Base-by-base conservation (phyloP, 1,140 invertebrate species). In the Thaumatotibia leucotreta region DNA sequence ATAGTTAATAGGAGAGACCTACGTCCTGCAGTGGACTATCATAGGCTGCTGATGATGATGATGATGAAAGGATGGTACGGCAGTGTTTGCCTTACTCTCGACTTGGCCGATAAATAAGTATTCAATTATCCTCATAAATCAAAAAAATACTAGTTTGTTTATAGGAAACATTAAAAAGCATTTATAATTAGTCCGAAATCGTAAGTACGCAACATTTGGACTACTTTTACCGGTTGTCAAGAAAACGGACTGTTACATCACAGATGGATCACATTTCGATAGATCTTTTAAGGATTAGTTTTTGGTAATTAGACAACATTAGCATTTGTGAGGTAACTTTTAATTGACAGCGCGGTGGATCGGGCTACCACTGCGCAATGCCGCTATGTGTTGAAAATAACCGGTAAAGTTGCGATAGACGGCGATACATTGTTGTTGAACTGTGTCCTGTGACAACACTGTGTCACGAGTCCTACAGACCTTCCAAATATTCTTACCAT, bases 261-360 rank as follows among this genome's bases (percentile, higher is more conserved):
- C 61, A 64, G 70, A 80, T 77, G 76, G 76, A 74, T 81, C 80
- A 74, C 78, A 80, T 77, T 82, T 84, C 80, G 83, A 88, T 84
- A 76, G 80, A 88, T 87, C 80, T 79, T 79, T 86, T 77, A 80
- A 73, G 79, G 79, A 83, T 85, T 82, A 78, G 68, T 74, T 82
- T 82, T 78, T 70, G 73, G 71, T 86, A 86, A 88, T 86, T 88
- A 86, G 77, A 83, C 82, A 83, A 78, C 82, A 84, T 84, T 84
- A 81, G 80, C 75, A 83, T 83, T 81, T 68, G 73, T 70, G 65
- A 82, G 78, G 82, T 80, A 84, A 64, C 62, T 33, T 24, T 49
- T 65, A 65, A 68, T 68, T 62, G 61, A 39, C 17, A n/a, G 52
- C 20, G 54, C 52, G 52, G 24, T 58, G 24, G 49, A 24, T 27